These are phyloP conservation scores for Aromia moschata DNA, from an alignment of 2,888 invertebrate species.

Conservation along the genomic window DNA sequence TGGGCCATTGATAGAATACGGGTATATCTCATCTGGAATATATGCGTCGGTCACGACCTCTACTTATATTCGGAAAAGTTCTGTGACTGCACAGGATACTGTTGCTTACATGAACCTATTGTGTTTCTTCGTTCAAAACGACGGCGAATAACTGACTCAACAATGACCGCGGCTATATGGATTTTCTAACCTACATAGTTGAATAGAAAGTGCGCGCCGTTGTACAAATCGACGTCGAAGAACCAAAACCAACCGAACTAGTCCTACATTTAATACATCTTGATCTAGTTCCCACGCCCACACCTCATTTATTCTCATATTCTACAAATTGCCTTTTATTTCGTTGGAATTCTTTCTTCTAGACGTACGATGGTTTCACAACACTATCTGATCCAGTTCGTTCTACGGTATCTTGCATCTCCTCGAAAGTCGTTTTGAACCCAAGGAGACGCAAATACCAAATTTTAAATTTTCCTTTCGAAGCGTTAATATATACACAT, in stretches of 20 bases:
- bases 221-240: constrained; percentile 35
- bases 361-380: background rate
- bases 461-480: too few relatives aligned
- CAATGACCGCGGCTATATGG: constrained; percentile 41
- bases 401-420: background rate
- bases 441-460: too few relatives aligned
- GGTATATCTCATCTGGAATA: constrained; percentile 32
- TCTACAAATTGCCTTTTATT: background rate
- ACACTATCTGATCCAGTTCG: background rate
- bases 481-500: too few relatives aligned
- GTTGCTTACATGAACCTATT: constrained; percentile 33
- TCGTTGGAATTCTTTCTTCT: background rate
- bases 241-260: constrained; percentile 36
- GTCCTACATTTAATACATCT: constrained; percentile 35
- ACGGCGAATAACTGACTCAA: constrained; percentile 28
- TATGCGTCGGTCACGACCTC: constrained; percentile 30
- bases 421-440: too few relatives aligned
- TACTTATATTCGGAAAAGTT: constrained; percentile 24
- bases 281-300: constrained; percentile 42
- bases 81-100: constrained; percentile 33
- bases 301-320: constrained; percentile 24
- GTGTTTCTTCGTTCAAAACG: constrained; percentile 33
- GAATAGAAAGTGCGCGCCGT: constrained; percentile 54
- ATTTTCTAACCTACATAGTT: constrained; percentile 59
- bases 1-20: constrained; percentile 32